Evolutionary conservation across 2,888 invertebrate genomes (phyloP).

Genomic region (Cheilosia variabilis): DNA sequence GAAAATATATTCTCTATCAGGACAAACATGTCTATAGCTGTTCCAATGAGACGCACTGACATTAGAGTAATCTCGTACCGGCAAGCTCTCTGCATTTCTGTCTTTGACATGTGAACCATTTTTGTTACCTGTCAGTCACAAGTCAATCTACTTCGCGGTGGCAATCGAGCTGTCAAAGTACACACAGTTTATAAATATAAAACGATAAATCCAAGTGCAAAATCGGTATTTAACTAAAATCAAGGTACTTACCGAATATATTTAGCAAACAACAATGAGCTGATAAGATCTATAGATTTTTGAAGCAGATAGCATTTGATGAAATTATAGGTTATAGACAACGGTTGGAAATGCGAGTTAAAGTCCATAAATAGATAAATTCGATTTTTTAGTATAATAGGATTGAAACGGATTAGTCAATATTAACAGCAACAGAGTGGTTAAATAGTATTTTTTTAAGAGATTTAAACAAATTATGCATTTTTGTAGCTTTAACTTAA

Average conservation of each 20-base stretch:
- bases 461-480: too few species aligned
- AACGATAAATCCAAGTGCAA: not conserved
- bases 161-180: not conserved
- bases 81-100: too few species aligned
- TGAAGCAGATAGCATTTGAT: not conserved
- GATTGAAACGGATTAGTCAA: not conserved
- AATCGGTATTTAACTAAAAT: not conserved
- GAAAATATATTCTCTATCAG: too few species aligned
- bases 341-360: not conserved
- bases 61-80: too few species aligned
- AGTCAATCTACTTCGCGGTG: not conserved
- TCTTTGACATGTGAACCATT: not conserved
- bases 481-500: too few species aligned
- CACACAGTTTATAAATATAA: not conserved
- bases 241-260: slow-evolving; percentile 29
- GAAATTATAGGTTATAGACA: slow-evolving; percentile 5
- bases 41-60: too few species aligned
- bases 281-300: slow-evolving; percentile 14
- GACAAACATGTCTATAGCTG: too few species aligned
- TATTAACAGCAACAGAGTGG: not conserved
- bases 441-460: not conserved
- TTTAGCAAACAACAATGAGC: not conserved
- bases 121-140: not conserved
- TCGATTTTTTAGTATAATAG: not conserved
- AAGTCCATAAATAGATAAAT: not conserved